phyloP scores from a whole-genome alignment of 2,797 vertebrate species.

The Hoplostethus mediterraneus region DNA sequence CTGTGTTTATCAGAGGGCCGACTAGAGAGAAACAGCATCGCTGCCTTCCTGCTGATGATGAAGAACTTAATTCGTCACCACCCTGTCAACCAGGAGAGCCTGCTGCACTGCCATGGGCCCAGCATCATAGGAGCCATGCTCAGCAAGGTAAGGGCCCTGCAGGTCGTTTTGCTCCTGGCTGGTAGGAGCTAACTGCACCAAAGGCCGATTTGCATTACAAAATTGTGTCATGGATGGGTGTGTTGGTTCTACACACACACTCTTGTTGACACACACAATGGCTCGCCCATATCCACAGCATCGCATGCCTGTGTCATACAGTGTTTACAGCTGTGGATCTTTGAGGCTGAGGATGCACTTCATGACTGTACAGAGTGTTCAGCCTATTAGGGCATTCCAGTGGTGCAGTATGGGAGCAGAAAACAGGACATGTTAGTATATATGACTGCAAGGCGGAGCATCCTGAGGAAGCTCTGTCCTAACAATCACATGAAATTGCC shows the following conservation, averaged over 20 bases:
- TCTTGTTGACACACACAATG: not conserved
- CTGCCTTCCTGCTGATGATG: constrained; percentile 95
- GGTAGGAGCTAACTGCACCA: constrained; percentile 24
- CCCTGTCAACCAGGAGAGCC: constrained; percentile 93
- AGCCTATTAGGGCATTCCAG: constrained; percentile 14
- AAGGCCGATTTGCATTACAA: constrained; percentile 48
- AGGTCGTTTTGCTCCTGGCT: not conserved
- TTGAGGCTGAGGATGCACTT: not conserved
- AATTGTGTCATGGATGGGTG: constrained; percentile 52
- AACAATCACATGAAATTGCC: constrained; percentile 32
- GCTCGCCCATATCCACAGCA: constrained; percentile 4
- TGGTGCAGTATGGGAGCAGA: constrained; percentile 1
- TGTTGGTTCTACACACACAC: not conserved
- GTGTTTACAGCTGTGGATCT: constrained; percentile 17
- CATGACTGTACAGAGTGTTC: not conserved
- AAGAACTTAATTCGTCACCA: constrained; percentile 93
- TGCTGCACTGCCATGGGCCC: constrained; percentile 93
- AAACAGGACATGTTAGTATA: constrained; percentile 66
- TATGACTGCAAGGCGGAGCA: constrained; percentile 63
- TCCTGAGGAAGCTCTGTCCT: constrained; percentile 64
- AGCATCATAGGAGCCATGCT: constrained; percentile 93
- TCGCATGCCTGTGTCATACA: not conserved
- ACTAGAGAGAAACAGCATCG: constrained; percentile 92
- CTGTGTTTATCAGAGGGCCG: constrained; percentile 85
- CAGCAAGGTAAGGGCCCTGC: constrained; percentile 87